Evolutionary conservation across 2,888 invertebrate genomes (phyloP).

Genomic region (Sthenelais limicola): DNA sequence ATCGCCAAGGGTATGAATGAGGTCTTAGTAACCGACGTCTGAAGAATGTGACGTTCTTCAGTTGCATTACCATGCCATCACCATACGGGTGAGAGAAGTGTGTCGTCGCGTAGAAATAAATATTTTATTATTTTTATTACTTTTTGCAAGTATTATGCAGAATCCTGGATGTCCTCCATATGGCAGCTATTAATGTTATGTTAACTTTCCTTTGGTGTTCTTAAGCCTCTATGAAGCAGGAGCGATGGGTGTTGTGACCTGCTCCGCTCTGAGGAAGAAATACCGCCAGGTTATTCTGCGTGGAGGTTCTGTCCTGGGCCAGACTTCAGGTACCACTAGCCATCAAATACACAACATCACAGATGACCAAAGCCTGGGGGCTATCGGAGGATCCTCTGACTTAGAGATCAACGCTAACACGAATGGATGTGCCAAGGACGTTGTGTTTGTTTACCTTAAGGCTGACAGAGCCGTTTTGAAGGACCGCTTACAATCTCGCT

Average conservation of each 20-base stretch:
- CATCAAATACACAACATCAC: conserved; percentile 17
- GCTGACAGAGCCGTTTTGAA: conserved; percentile 48
- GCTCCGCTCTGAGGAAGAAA: conserved; percentile 67
- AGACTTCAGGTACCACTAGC: background rate
- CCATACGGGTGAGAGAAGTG: too few relatives aligned
- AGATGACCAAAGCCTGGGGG: conserved; percentile 17
- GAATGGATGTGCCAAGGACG: background rate
- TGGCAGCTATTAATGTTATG: background rate
- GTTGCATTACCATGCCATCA: too few relatives aligned
- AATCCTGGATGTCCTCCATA: too few relatives aligned
- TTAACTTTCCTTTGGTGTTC: background rate
- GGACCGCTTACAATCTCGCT: conserved; percentile 54
- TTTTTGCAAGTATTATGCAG: too few relatives aligned
- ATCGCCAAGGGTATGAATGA: too few relatives aligned
- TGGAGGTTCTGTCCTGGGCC: conserved; percentile 41
- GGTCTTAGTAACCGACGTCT: too few relatives aligned
- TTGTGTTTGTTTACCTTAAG: conserved; percentile 41
- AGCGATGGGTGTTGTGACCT: conserved; percentile 53
- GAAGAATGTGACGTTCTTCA: too few relatives aligned
- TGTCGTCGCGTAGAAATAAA: too few relatives aligned
- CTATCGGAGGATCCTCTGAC: background rate
- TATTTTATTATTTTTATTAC: too few relatives aligned
- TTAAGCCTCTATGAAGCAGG: conserved; percentile 43
- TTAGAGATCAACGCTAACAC: background rate
- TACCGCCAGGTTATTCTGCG: conserved; percentile 62